phyloP scores from a whole-genome alignment of 2,888 invertebrate species.

The Apantesis nais region DNA sequence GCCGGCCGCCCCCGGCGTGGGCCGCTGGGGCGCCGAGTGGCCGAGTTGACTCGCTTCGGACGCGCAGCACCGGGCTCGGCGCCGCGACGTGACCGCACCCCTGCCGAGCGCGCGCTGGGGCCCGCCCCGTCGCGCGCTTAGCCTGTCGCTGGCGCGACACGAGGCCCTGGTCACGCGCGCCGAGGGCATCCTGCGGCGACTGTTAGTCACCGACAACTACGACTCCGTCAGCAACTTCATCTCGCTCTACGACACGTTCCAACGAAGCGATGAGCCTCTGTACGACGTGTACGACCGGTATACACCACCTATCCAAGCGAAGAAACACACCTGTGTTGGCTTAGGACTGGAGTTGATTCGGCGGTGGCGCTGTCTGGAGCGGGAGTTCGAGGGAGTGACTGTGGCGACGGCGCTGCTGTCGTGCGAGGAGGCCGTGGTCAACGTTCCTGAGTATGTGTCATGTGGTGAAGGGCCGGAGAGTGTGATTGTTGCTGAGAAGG shows the following conservation, averaged over 20 bases:
- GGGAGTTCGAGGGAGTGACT: slow-evolving; percentile 88
- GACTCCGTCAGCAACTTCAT: slow-evolving; percentile 95
- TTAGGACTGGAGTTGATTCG: slow-evolving; percentile 90
- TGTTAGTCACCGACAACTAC: slow-evolving; percentile 94
- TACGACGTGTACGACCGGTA: slow-evolving; percentile 91
- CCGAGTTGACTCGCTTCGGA: slow-evolving; percentile 97
- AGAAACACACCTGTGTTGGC: slow-evolving; percentile 95
- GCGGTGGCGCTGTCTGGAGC: slow-evolving; percentile 86
- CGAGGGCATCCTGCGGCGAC: slow-evolving; percentile 91
- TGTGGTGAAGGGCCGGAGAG: slow-evolving; percentile 84
- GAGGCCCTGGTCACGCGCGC: slow-evolving; percentile 92
- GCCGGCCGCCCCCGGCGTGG: slow-evolving; percentile 90
- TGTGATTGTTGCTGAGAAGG: slow-evolving; percentile 91
- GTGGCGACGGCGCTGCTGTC: slow-evolving; percentile 89
- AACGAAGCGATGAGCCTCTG: slow-evolving; percentile 85
- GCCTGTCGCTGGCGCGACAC: slow-evolving; percentile 85
- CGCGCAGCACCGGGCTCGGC: slow-evolving; percentile 65
- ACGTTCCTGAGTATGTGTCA: slow-evolving; percentile 85
- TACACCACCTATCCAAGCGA: slow-evolving; percentile 90
- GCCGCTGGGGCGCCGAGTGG: slow-evolving; percentile 97
- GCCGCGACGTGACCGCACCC: slow-evolving; percentile 88
- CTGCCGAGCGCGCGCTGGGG: slow-evolving; percentile 88
- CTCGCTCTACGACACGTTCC: slow-evolving; percentile 87
- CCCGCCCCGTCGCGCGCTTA: slow-evolving; percentile 54
- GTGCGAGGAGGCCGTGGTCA: slow-evolving; percentile 93